A percentile compares a stretch with the other conserved stretches of the same genome.
phyloP scores from a whole-genome alignment of 2,113 vertebrate genomes.

The Pelodiscus sinensis region DNA sequence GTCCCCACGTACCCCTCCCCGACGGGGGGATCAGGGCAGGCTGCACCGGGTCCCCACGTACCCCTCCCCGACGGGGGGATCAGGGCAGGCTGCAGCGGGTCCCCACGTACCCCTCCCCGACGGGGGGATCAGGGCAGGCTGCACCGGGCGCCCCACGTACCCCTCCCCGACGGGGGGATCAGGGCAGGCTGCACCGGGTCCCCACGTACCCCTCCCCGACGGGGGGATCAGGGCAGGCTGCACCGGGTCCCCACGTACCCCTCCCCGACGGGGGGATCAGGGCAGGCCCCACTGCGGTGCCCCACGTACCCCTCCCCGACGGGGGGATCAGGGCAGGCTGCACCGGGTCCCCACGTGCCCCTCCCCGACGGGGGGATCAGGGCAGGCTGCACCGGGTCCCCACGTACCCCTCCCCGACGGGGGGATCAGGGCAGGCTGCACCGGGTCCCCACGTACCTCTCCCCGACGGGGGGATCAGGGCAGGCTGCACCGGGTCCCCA shows the following conservation, averaged over 20 bases:
- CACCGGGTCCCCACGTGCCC: too few relatives aligned
- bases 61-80: neutral
- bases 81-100: neutral
- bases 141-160: too few relatives aligned
- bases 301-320: neutral
- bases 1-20: too few relatives aligned
- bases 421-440: neutral
- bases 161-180: neutral
- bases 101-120: neutral
- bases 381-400: neutral
- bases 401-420: neutral
- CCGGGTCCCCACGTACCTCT: too few relatives aligned
- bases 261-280: neutral
- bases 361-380: neutral
- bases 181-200: neutral
- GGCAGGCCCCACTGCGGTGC: neutral
- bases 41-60: neutral
- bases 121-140: neutral
- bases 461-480: neutral
- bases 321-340: neutral
- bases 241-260: too few relatives aligned
- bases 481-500: neutral
- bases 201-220: neutral
- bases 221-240: neutral
- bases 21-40: neutral